Evolutionary conservation across 2,113 vertebrate genomes (phyloP).

Genomic region (Strix uralensis): DNA sequence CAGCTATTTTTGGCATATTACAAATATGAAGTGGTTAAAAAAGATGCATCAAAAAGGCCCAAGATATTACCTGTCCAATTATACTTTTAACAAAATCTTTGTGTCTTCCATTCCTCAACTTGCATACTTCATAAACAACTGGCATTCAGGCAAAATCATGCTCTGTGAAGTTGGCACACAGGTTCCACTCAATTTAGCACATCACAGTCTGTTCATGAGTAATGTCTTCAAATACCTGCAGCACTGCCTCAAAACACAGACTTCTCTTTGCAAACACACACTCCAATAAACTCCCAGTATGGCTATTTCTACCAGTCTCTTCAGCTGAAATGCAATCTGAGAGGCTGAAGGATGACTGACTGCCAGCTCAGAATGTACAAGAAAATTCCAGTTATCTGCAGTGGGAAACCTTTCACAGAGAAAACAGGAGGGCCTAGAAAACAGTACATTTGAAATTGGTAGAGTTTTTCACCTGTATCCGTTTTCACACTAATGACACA

Average conservation of each 20-base stretch:
- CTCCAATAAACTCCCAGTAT: neutral
- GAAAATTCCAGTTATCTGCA: neutral
- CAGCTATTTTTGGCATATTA: slow-evolving; percentile 38
- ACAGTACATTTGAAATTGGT: fast-evolving
- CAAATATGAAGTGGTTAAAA: slow-evolving; percentile 15
- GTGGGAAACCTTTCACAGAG: neutral
- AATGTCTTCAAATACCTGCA: neutral
- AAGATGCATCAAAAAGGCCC: neutral
- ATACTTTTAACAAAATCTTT: neutral
- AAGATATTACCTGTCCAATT: slow-evolving; percentile 7
- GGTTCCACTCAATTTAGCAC: slow-evolving; percentile 49
- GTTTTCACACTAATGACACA: neutral
- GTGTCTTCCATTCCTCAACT: neutral
- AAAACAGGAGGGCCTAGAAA: neutral
- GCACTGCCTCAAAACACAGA: neutral
- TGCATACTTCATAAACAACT: neutral
- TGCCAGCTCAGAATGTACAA: neutral
- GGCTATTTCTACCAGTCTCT: neutral
- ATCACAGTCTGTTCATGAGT: neutral
- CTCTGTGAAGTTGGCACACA: neutral
- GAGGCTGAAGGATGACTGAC: neutral
- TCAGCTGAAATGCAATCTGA: fast-evolving
- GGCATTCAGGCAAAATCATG: neutral
- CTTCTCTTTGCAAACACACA: neutral
- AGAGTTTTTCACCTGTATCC: neutral